Percentiles rank a stretch among this genome's conserved stretches.
phyloP scores from a whole-genome alignment of 2,888 invertebrate species.

The Cordilura impudica region DNA sequence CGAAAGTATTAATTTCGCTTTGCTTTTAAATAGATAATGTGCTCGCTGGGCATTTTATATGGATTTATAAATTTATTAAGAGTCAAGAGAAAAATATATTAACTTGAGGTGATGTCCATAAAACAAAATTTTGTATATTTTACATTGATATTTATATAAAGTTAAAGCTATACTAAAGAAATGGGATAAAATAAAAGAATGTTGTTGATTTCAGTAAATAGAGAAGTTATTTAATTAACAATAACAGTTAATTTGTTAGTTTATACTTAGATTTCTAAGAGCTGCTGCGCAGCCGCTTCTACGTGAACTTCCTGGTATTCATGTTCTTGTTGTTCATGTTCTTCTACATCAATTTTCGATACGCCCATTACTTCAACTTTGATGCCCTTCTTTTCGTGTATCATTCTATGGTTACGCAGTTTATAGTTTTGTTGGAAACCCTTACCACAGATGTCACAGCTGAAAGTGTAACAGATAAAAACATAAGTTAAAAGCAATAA shows the following conservation, averaged over 20 bases:
- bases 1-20: not conserved
- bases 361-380: conserved; percentile 58
- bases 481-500: not conserved
- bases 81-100: too few species aligned
- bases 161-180: conserved; percentile 48
- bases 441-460: conserved; percentile 74
- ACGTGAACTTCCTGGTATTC: conserved; percentile 65
- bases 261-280: conserved; percentile 44
- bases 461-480: conserved; percentile 33
- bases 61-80: not conserved
- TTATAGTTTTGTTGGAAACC: conserved; percentile 74
- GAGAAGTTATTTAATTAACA: conserved; percentile 1
- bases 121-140: not conserved
- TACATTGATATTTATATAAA: conserved; percentile 36
- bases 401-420: conserved; percentile 71
- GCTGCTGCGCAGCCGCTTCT: conserved; percentile 66
- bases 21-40: not conserved
- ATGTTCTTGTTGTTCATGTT: conserved; percentile 4
- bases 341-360: conserved; percentile 28
- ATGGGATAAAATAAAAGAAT: conserved; percentile 26
- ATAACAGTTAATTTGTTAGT: conserved; percentile 2
- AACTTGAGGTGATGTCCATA: not conserved
- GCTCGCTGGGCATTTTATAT: conserved; percentile 1
- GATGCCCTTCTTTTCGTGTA: conserved; percentile 69
- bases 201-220: conserved; percentile 31